Evolutionary conservation across 1,140 invertebrate species (phyloP).

Genomic region (Ceratina australensis): DNA sequence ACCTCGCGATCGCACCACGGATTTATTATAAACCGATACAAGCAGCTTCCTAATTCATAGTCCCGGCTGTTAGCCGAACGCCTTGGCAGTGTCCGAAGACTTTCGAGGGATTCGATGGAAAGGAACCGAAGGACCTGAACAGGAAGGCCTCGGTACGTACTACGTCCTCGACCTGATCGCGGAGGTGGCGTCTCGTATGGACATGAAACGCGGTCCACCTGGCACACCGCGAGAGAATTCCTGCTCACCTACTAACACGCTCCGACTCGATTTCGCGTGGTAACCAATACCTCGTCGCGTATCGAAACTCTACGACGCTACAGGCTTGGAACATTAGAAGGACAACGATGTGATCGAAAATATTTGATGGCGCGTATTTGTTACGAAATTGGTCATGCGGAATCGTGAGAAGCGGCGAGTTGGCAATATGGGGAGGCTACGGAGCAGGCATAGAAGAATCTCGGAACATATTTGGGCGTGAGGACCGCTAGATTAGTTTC

Average conservation of each 20-base stretch:
- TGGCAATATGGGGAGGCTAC: no score
- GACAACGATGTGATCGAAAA: no score
- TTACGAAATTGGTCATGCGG: no score
- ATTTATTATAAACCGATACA: constrained; percentile 34
- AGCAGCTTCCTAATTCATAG: constrained; percentile 9
- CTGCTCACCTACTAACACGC: constrained; percentile 39
- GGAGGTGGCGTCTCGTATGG: constrained; percentile 37
- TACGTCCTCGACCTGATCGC: constrained; percentile 39
- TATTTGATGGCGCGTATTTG: no score
- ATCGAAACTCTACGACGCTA: background rate
- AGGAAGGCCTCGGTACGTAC: background rate
- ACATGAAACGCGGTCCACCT: constrained; percentile 22
- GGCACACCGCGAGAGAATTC: constrained; percentile 4
- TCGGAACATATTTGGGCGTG: background rate
- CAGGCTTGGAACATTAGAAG: no score
- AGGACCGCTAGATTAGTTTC: background rate
- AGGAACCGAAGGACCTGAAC: background rate
- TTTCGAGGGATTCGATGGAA: background rate
- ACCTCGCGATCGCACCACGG: constrained; percentile 23
- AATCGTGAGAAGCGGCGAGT: no score
- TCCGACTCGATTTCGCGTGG: background rate
- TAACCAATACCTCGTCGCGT: background rate
- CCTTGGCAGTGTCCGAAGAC: no score
- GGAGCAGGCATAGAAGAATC: no score
- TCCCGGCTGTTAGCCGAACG: background rate